phyloP scores from a whole-genome alignment of 2,113 vertebrate species.

The Mesitornis unicolor region DNA sequence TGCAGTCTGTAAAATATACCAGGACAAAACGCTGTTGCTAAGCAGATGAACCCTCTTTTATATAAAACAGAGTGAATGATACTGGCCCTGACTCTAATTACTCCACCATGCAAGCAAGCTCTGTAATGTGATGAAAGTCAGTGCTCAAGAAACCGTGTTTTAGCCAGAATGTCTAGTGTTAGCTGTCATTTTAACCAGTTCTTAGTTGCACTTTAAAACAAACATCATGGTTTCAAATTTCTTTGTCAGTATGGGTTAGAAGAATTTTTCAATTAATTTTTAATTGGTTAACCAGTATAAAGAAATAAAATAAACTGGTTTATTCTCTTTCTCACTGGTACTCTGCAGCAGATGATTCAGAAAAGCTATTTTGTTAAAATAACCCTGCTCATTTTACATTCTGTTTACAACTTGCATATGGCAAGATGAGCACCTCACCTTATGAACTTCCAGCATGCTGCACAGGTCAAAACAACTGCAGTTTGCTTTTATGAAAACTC shows the following conservation, averaged over 20 bases:
- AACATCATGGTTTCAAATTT: neutral
- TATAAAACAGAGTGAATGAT: neutral
- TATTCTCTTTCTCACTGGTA: neutral
- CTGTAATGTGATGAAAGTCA: neutral
- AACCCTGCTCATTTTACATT: neutral
- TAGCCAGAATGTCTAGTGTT: neutral
- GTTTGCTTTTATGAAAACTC: neutral
- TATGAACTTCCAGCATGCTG: neutral
- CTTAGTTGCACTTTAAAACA: neutral
- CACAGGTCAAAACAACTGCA: neutral
- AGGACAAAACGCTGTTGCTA: neutral
- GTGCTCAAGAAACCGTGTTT: neutral
- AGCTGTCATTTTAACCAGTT: neutral
- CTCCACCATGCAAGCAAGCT: neutral
- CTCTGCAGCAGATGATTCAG: slow-evolving; percentile 7
- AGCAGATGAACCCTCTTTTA: neutral
- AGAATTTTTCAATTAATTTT: neutral
- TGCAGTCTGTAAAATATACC: neutral
- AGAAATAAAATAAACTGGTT: neutral
- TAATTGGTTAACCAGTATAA: neutral
- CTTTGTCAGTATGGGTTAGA: neutral
- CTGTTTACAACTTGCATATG: neutral
- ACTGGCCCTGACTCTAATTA: neutral
- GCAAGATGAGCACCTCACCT: neutral
- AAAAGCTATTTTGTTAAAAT: neutral